Conservation (phyloP, 2,113 vertebrate species). For the Sitta europaea region DNA sequence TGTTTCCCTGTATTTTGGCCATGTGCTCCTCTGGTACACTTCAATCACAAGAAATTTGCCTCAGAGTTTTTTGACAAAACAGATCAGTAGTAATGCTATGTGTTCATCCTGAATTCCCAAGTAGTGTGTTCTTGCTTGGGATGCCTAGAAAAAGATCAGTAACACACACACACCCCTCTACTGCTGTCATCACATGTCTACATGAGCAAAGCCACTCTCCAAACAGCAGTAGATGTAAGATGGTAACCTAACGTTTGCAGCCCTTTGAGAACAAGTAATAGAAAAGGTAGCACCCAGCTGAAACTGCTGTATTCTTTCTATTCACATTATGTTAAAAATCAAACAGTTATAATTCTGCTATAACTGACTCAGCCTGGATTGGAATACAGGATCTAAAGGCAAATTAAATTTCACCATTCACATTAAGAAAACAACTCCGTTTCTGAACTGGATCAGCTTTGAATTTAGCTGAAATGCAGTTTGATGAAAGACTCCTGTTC, state of each 20-base stretch:
- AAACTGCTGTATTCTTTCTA: background rate
- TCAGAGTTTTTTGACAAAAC: background rate
- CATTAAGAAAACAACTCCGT: background rate
- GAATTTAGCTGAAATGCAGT: background rate
- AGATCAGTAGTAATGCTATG: rapidly evolving
- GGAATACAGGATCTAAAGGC: background rate
- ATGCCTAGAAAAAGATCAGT: background rate
- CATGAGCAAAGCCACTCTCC: background rate
- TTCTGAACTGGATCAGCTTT: conserved; percentile 30
- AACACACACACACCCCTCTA: background rate
- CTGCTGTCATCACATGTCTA: rapidly evolving
- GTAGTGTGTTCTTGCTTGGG: background rate
- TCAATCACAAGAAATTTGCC: background rate
- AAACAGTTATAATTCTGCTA: background rate
- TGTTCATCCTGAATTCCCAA: background rate
- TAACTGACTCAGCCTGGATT: background rate
- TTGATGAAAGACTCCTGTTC: conserved; percentile 10
- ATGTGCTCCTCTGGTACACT: background rate
- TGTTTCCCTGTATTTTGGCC: background rate
- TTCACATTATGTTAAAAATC: background rate
- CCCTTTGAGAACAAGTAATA: background rate
- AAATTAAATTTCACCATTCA: conserved; percentile 33
- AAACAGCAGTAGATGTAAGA: background rate
- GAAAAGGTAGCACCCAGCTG: background rate
- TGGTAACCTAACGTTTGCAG: background rate